phyloP scores from a whole-genome alignment of 2,797 vertebrate species.

The Alauda arvensis region DNA sequence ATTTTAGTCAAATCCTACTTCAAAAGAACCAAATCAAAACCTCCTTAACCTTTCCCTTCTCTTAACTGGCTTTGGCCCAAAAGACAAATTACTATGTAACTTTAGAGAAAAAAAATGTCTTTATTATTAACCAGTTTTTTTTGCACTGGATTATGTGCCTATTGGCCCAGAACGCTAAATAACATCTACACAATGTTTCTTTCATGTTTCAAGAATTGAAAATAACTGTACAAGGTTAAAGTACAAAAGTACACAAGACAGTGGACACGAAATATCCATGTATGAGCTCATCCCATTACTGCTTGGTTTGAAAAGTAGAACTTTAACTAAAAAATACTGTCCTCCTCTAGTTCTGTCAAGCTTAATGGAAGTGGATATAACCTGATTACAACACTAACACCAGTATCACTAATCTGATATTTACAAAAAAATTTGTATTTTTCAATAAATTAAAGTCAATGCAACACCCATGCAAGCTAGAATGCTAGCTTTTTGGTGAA shows the following conservation, averaged over 20 bases:
- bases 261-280: conserved; percentile 77
- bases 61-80: background rate
- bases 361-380: conserved; percentile 83
- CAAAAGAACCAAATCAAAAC: background rate
- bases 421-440: conserved; percentile 86
- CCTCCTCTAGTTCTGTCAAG: conserved; percentile 73
- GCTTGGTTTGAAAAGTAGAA: conserved; percentile 76
- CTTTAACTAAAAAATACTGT: conserved; percentile 77
- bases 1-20: background rate
- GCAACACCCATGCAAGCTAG: conserved; percentile 94
- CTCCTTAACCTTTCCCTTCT: background rate
- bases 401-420: conserved; percentile 86
- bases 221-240: conserved; percentile 85
- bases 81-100: conserved; percentile 39
- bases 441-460: conserved; percentile 96
- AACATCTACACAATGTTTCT: conserved; percentile 82
- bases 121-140: conserved; percentile 76
- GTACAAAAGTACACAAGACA: conserved; percentile 85
- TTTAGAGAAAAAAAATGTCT: conserved; percentile 73
- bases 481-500: conserved; percentile 83
- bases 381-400: conserved; percentile 85
- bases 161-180: conserved; percentile 76
- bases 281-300: conserved; percentile 71
- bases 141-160: conserved; percentile 74
- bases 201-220: conserved; percentile 84